Evolutionary conservation across 1,140 invertebrate genomes (phyloP).

Genomic region (Drosophila triauraria): DNA sequence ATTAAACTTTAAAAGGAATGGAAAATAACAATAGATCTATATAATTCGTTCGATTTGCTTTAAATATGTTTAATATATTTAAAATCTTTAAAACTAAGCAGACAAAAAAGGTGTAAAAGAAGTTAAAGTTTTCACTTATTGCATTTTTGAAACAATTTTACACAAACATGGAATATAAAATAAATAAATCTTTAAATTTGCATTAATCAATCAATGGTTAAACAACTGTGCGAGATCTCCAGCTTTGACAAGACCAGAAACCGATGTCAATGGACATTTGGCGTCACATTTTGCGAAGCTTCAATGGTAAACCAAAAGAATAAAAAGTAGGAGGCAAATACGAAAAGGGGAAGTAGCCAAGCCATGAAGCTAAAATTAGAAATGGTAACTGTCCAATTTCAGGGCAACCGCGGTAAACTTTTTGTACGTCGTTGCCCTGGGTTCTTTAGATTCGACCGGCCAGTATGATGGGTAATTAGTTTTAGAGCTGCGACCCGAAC

Average conservation of each 20-base stretch:
- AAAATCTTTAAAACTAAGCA: too few relatives aligned
- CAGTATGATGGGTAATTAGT: slow-evolving; percentile 53
- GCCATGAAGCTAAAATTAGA: slow-evolving; percentile 64
- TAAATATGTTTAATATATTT: too few relatives aligned
- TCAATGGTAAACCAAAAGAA: slow-evolving; percentile 36
- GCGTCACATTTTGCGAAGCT: slow-evolving; percentile 36
- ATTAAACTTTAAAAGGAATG: too few relatives aligned
- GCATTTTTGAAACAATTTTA: not conserved
- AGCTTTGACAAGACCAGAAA: slow-evolving; percentile 20
- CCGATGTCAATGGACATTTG: slow-evolving; percentile 57
- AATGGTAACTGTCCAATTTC: slow-evolving; percentile 53
- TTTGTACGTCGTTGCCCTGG: slow-evolving; percentile 38
- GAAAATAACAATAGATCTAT: too few relatives aligned
- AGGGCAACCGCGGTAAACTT: slow-evolving; percentile 25
- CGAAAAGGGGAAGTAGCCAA: slow-evolving; percentile 12
- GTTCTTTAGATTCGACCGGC: slow-evolving; percentile 18
- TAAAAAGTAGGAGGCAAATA: slow-evolving; percentile 22
- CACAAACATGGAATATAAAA: not conserved
- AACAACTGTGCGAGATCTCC: not conserved
- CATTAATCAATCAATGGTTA: too few relatives aligned
- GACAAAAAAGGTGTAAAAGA: too few relatives aligned
- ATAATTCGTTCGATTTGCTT: too few relatives aligned
- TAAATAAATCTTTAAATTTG: not conserved
- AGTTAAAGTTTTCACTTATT: too few relatives aligned
- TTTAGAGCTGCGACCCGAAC: slow-evolving; percentile 36